A percentile compares a stretch with the other conserved stretches of the same genome.
These are phyloP conservation scores for Chloroceryle inda DNA, from an alignment of 2,797 vertebrate genomes.

Conservation along the genomic window DNA sequence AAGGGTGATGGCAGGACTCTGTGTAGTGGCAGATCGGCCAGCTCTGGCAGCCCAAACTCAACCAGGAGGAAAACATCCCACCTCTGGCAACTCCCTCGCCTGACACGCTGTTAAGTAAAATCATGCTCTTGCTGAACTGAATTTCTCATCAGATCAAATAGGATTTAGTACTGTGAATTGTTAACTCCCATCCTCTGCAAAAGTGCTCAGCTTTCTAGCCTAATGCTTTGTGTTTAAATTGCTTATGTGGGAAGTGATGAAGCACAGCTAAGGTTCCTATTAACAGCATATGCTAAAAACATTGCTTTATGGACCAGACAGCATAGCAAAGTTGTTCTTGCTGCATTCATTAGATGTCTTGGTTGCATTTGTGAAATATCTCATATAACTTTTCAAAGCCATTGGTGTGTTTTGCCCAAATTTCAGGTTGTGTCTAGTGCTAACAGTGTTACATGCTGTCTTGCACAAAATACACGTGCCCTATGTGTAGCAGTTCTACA, in stretches of 20 bases:
- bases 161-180: slow-evolving; percentile 21
- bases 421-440: not conserved
- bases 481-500: not conserved
- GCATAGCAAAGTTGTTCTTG: not conserved
- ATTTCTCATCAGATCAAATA: slow-evolving; percentile 59
- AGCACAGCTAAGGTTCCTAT: slow-evolving; percentile 12
- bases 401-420: not conserved
- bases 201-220: not conserved
- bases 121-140: not conserved
- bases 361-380: not conserved
- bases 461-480: not conserved
- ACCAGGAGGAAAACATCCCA: slow-evolving; percentile 12
- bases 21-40: not conserved
- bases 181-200: not conserved
- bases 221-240: not conserved
- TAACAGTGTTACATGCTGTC: not conserved
- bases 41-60: slow-evolving; percentile 1
- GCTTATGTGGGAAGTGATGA: slow-evolving; percentile 19
- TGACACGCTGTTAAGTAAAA: not conserved
- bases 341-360: not conserved
- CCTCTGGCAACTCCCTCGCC: not conserved
- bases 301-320: not conserved
- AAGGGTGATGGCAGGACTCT: slow-evolving; percentile 33
- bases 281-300: slow-evolving; percentile 4
- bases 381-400: not conserved